Evolutionary conservation across 2,113 vertebrate genomes (phyloP).

Genomic region (Artemisiospiza belli): DNA sequence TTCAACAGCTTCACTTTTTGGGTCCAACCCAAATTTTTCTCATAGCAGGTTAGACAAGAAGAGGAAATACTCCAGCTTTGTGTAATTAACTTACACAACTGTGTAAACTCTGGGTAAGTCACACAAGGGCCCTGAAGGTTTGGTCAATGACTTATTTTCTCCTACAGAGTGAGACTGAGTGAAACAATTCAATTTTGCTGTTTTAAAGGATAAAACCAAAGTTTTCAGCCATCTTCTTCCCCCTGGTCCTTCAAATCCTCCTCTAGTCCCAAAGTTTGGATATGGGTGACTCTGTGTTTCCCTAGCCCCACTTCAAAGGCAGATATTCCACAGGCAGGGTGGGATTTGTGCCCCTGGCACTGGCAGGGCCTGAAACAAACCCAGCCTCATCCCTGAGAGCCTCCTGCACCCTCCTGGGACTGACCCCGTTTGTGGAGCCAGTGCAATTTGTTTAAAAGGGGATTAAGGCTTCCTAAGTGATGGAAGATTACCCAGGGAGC

Average conservation of each 20-base stretch:
- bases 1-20: background rate
- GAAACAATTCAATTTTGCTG: background rate
- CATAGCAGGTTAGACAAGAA: background rate
- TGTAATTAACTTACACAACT: slow-evolving; percentile 5
- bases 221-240: background rate
- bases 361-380: background rate
- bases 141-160: background rate
- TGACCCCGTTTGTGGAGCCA: background rate
- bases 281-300: background rate
- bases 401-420: background rate
- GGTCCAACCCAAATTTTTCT: background rate
- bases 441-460: slow-evolving; percentile 52
- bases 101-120: background rate
- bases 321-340: background rate
- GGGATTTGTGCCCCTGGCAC: fast-evolving
- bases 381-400: fast-evolving
- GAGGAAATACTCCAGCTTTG: background rate
- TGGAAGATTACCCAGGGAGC: background rate
- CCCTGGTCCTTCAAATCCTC: background rate
- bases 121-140: background rate
- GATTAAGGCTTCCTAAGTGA: background rate
- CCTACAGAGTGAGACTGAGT: background rate
- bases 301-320: background rate
- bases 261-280: background rate
- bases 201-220: background rate